Base-by-base conservation (phyloP, 2,113 vertebrate species). In the Periophthalmus modestus region DNA sequence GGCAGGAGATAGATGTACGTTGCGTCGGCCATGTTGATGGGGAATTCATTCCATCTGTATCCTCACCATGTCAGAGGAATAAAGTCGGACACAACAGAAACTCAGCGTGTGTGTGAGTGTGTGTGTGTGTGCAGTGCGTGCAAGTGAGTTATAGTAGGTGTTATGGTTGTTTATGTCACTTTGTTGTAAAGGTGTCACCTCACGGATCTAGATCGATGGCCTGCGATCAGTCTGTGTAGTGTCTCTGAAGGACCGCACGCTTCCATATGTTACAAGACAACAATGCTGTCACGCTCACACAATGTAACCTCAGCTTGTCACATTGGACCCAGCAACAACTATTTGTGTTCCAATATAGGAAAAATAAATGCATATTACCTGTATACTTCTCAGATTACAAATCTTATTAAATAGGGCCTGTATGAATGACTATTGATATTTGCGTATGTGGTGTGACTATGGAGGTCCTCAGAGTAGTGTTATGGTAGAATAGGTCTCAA, bases 11-110 rank as follows among this genome's bases (percentile, higher is more conserved):
- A 79, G 82, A 90, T 83, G 80, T 81, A 85, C 83, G 78, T 75
- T 69, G 6, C 57, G 13, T 69, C 66, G 13, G 82, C 80, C 74
- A 73, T 78, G 74, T 72, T 89, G 86, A 87, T 87, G 87, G 83
- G 85, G 73, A 85, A 87, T 87, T 85, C 74, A 84, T 76, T 89
- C 80, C 72, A 55, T 84, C 83, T 82, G 76, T 84, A 84, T 82
- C 83, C 86, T 84, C 63, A 63, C 58, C 71, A 71, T 71, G 83
- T 88, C 88, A 89, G 13, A 74, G 73, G 83, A 85, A 89, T 87
- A 68, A 90, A 75, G 81, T 81, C 69, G 48, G 75, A 81, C 81
- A 80, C 81, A 72, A 82, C 88, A 66, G 72, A 59, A 59, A 59
- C 66, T 50, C 69, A 58, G 47, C 57, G 52, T 4, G 9, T 54